Base-by-base conservation (phyloP, 2,797 vertebrate species). In the Cyprinella venusta region DNA sequence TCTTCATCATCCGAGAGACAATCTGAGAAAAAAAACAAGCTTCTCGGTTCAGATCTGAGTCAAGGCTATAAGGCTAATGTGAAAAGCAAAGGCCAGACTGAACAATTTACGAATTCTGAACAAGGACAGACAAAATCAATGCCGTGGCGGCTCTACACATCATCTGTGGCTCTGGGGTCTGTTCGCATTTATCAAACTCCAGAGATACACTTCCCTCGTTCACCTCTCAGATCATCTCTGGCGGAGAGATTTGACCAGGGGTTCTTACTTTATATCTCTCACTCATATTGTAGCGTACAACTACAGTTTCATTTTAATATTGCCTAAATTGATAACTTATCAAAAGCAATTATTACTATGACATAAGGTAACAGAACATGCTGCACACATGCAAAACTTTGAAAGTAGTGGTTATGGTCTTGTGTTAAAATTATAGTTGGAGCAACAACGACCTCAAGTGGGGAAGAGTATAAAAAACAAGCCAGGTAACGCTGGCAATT, bases 81-180 rank as follows among this genome's bases (percentile, higher is more conserved):
- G 61, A 88, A 81, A 90, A 90, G 90, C 84, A 88, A 87, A 82
- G 82, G 82, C 85, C 88, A 89, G 81, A 90, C 91, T 88, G 90
- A 89, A 90, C 90, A 89, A 93, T 91, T 92, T 93, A 90, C 89
- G 89, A 90, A 91, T 90, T 89, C 87, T 88, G 72, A 90, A 90
- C 82, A 85, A 93, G 90, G 87, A 85, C 74, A 87, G 84, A 76
- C 85, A 89, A 87, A 92, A 92, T 93, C 92, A 93, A 89, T 91
- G 87, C 54, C 85, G 88, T 90, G 84, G 70, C 81, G 87, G 90
- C 88, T 74, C 79, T 83, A 74, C 78, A 86, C 74, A 88, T 89
- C 92, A 92, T 88, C 86, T 87, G n/a, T 50, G 88, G 91, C 92
- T 92, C 91, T 59, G 74, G 64, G 79, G 56, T 87, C 89, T 90